Evolutionary conservation across 2,113 vertebrate genomes (phyloP).

Genomic region (Cebus imitator): DNA sequence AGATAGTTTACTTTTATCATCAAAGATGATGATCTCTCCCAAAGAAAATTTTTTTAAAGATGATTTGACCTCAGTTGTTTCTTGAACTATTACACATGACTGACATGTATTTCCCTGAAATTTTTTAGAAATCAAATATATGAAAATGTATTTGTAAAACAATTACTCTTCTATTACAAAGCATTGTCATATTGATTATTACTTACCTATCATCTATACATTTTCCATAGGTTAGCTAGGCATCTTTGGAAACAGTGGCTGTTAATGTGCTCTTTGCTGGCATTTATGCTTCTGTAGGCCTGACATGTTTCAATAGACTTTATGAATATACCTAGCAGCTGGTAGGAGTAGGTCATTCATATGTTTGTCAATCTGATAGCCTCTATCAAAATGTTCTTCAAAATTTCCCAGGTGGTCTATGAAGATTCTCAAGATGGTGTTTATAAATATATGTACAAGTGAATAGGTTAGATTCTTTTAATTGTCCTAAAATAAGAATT

Average conservation of each 20-base stretch:
- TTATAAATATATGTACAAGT: background rate
- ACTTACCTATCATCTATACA: background rate
- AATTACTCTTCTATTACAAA: background rate
- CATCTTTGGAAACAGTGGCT: background rate
- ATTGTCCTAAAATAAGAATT: background rate
- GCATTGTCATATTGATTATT: background rate
- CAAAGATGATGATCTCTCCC: background rate
- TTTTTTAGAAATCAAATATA: background rate
- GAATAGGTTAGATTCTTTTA: background rate
- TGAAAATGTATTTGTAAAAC: background rate
- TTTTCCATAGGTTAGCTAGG: fast-evolving
- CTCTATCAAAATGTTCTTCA: background rate
- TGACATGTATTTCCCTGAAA: background rate
- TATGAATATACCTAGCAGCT: background rate
- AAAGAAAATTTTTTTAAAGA: background rate
- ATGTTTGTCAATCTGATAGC: no score
- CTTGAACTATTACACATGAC: background rate
- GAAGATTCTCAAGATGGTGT: background rate
- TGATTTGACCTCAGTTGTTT: background rate
- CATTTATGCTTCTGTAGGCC: background rate
- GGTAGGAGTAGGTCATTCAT: background rate
- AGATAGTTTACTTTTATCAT: background rate
- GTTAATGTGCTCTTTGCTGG: background rate
- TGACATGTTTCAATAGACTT: background rate
- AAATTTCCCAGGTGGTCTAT: background rate